Base-by-base conservation (phyloP, 1,140 invertebrate genomes). In the Thaumatotibia leucotreta region DNA sequence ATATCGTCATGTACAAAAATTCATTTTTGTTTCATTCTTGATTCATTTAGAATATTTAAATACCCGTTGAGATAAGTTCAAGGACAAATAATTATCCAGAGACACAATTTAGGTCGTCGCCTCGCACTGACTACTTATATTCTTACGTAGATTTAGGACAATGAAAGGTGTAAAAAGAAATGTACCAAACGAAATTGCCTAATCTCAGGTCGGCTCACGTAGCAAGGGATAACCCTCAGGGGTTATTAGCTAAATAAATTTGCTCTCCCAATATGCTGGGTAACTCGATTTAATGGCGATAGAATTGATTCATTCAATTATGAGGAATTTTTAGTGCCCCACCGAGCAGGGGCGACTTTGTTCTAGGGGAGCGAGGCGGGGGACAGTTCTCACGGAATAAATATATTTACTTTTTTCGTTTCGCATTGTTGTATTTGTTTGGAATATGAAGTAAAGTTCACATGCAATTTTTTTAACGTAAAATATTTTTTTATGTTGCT, bases 291-390 rank as follows among this genome's bases (percentile, higher is more conserved):
- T 91, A 91, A 91, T 91, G 84, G 86, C 84, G 80, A 88, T 88
- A 85, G 88, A 89, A 91, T 89, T 88, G 88, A 91, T 89, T 91
- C 86, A 91, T 91, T 91, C 86, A 91, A 91, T 91, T 91, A 91
- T 77, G 84, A 88, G 86, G 88, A 89, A 91, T 91, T 91, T 91
- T 91, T 91, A 91, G 86, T 88, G 83, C 84, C 84, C 85, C 76
- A 76, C 70, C 66, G 83, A 76, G 80, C 77, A 79, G 76, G 79
- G 78, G 67, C 71, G 69, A 75, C 73, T 75, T 72, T 72, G 70
- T 75, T 75, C 68, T 75, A 72, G 66, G 67, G 71, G 72, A 39
- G 65, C 20, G 70, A 49, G 11, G 39, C 50, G 39, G 50, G 61
- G 68, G 70, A 68, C 68, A 66, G 58, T 71, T 71, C 65, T 71